phyloP scores from a whole-genome alignment of 2,113 vertebrate species.

The Platichthys stellatus region DNA sequence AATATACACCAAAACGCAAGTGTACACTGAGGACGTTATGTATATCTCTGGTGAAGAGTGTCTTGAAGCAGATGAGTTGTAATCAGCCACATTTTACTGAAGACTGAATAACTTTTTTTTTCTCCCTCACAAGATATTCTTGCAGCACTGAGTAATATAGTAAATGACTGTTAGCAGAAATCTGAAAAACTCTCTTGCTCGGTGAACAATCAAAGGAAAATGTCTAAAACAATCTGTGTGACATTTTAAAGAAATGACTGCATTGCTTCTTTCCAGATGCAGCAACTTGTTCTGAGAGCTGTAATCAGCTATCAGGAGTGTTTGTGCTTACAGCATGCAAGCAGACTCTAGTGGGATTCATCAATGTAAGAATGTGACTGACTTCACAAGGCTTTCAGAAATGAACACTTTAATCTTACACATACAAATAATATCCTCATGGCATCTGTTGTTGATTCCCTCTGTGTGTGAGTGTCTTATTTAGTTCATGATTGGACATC shows the following conservation, averaged over 20 bases:
- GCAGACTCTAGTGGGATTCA: constrained; percentile 51
- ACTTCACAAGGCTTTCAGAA: constrained; percentile 47
- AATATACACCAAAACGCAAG: too few species aligned
- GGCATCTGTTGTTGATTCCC: constrained; percentile 46
- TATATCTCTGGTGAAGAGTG: constrained; percentile 1
- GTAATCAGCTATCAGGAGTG: constrained; percentile 65
- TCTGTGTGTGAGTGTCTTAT: constrained; percentile 22
- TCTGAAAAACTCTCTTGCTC: constrained; percentile 58
- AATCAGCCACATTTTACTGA: constrained; percentile 44
- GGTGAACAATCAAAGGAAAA: constrained; percentile 67
- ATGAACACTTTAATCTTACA: constrained; percentile 43
- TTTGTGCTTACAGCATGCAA: constrained; percentile 57
- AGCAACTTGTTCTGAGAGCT: constrained; percentile 58
- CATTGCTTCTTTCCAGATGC: constrained; percentile 68
- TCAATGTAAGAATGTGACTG: constrained; percentile 65
- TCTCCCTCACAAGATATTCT: constrained; percentile 29
- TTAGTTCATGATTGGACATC: neutral
- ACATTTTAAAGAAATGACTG: constrained; percentile 66
- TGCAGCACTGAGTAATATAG: constrained; percentile 37
- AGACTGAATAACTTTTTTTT: constrained; percentile 11
- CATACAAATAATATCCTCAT: constrained; percentile 52
- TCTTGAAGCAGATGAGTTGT: constrained; percentile 9
- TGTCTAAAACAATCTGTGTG: constrained; percentile 56
- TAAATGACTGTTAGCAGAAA: constrained; percentile 49
- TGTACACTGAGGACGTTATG: constrained; percentile 14